phyloP scores from a whole-genome alignment of 2,797 vertebrate genomes.

The Lepus townsendii region DNA sequence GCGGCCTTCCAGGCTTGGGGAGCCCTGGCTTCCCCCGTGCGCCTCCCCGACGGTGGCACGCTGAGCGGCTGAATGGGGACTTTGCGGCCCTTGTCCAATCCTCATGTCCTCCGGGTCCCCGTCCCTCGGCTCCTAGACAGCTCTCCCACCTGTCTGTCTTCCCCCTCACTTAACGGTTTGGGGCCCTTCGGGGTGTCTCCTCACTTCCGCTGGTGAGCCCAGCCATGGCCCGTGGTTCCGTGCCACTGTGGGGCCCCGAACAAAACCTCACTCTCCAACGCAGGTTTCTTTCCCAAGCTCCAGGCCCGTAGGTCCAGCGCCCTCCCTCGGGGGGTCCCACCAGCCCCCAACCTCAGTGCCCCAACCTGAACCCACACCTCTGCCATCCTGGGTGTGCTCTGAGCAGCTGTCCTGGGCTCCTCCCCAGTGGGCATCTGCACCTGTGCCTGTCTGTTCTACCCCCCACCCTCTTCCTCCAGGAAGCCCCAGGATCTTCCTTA shows the following conservation, averaged over 20 bases:
- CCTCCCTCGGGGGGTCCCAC: not conserved
- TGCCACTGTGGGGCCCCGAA: not conserved
- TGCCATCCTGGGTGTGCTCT: not conserved
- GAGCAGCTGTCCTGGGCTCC: not conserved
- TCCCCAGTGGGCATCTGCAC: rapidly evolving
- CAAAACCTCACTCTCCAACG: not conserved
- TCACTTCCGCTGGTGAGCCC: not conserved
- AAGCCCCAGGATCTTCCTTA: not conserved
- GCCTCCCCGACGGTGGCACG: not conserved
- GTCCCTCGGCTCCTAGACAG: not conserved
- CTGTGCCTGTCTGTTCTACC: not conserved
- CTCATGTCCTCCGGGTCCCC: not conserved
- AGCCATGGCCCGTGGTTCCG: not conserved
- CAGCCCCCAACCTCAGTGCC: not conserved
- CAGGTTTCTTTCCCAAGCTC: not conserved
- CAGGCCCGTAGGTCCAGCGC: not conserved
- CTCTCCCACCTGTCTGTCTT: not conserved
- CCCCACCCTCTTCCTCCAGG: not conserved
- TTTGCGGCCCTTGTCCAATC: not conserved
- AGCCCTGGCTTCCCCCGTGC: not conserved
- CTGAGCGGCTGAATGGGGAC: rapidly evolving
- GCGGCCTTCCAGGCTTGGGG: not conserved
- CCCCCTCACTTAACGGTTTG: not conserved
- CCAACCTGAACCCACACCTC: not conserved
- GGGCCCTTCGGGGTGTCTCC: not conserved